Conservation (phyloP, 2,797 vertebrate species). For the Myotis planiceps region DNA sequence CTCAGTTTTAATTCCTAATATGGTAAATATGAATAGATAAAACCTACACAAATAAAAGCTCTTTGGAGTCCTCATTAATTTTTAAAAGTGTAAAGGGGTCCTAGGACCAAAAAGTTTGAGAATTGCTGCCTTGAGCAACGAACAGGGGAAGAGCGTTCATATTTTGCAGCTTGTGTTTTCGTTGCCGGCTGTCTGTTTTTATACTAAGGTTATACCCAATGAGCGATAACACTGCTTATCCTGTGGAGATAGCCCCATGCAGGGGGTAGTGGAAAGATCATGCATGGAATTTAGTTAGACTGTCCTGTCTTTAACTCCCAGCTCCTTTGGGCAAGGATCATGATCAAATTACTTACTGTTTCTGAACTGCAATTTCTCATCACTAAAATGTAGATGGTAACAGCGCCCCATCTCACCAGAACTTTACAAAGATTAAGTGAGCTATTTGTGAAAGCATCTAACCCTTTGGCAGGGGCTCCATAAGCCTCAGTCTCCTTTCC, state of each 20-base stretch:
- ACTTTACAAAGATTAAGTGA: not conserved
- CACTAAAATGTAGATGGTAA: not conserved
- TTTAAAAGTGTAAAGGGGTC: not conserved
- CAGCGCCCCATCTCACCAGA: not conserved
- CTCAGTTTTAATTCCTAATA: slow-evolving; percentile 35
- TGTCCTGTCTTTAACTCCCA: not conserved
- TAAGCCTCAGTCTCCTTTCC: not conserved
- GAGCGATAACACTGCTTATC: not conserved
- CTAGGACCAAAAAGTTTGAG: not conserved
- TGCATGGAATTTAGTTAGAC: not conserved
- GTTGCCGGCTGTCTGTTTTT: not conserved
- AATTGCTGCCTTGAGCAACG: not conserved
- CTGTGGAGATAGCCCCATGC: not conserved
- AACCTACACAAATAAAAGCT: slow-evolving; percentile 5
- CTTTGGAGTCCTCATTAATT: not conserved
- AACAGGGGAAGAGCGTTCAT: not conserved
- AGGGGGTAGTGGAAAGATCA: not conserved
- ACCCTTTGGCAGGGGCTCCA: fast-evolving
- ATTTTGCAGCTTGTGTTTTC: not conserved
- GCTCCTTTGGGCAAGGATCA: not conserved
- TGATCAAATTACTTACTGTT: not conserved
- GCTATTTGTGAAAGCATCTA: not conserved
- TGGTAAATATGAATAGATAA: not conserved
- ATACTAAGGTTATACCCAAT: not conserved
- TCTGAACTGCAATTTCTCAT: not conserved